Evolutionary conservation across 2,888 invertebrate genomes (phyloP), one percentile per base, ranked within the genome.

Genomic region (Hyles lineata): DNA sequence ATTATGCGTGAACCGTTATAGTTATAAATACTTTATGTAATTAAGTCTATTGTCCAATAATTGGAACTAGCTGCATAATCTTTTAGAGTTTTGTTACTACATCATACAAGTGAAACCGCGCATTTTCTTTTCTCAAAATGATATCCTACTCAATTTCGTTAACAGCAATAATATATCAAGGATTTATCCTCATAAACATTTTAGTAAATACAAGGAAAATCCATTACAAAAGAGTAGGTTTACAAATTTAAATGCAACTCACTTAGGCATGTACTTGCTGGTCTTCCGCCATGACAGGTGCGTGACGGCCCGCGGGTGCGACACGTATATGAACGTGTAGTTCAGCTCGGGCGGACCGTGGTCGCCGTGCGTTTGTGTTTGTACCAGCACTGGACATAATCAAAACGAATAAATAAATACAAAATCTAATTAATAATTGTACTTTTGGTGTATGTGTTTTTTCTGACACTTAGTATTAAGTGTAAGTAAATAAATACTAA

Each of bases 181-280:
- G 11, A 43, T 43, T 43, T 43, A 43, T 43, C 43, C 15, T 43
- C 43, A 2, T 43, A 11, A 8, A 11, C 9, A 43, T 43, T 43
- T 43, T 43, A 43, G 15, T 43, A 15, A 43, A 43, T 5, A 17
- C 1, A n/a, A 55, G 55, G n/a, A 55, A 55, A 55, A n/a, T 17
- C 3, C 17, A 17, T 15, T 55, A 6, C 4, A 55, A 19, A n/a
- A 17, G n/a, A 19, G 6, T n/a, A 55, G 5, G 50, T 50, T 6
- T 4, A 55, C 17, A n/a, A n/a, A 7, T 55, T 43, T 62, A 43
- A 67, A n/a, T 21, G 25, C 19, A n/a, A 86, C 92, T 94, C 94
- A 98, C 98, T 98, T 98, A 71, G 99, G 99, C 99, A 99, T 99
- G 86, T 99, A 99, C 95, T 99, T 99, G 95, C 99, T 99, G 70